Evolutionary conservation across 2,888 invertebrate genomes (phyloP).

Genomic region (Atethmia centrago): DNA sequence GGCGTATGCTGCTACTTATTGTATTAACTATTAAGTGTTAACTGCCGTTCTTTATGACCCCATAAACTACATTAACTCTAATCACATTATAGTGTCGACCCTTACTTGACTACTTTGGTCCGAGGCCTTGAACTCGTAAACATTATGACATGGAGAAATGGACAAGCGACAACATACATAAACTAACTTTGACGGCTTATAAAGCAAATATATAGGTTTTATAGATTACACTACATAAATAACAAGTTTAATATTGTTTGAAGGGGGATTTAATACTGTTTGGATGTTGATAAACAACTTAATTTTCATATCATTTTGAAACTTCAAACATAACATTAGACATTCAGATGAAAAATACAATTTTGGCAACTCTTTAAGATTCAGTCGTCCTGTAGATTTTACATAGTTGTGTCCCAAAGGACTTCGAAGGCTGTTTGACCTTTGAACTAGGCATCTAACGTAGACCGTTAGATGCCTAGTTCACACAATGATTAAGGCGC

Average conservation of each 20-base stretch:
- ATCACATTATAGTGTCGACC: conserved; percentile 44
- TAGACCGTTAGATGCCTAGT: background rate
- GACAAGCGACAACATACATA: conserved; percentile 24
- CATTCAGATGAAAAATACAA: background rate
- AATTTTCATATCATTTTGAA: conserved; percentile 1
- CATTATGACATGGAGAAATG: conserved; percentile 42
- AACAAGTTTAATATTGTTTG: conserved; percentile 22
- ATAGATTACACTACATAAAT: conserved; percentile 24
- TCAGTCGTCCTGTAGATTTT: background rate
- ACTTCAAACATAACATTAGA: background rate
- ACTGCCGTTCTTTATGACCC: conserved; percentile 42
- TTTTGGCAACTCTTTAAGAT: conserved; percentile 27
- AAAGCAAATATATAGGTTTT: conserved; percentile 36
- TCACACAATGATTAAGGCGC: background rate
- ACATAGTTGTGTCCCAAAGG: conserved; percentile 4
- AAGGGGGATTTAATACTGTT: conserved; percentile 6
- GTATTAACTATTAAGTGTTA: conserved; percentile 53
- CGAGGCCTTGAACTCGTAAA: conserved; percentile 45
- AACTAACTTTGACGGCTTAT: conserved; percentile 17
- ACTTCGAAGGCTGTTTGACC: conserved; percentile 3
- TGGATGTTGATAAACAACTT: background rate
- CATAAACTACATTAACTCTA: conserved; percentile 44
- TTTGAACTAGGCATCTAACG: conserved; percentile 9
- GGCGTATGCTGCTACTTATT: conserved; percentile 48
- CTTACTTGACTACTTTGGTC: conserved; percentile 41